Evolutionary conservation across 2,113 vertebrate genomes (phyloP), one percentile per base, ranked within the genome.

Genomic region (Polyodon spathula): DNA sequence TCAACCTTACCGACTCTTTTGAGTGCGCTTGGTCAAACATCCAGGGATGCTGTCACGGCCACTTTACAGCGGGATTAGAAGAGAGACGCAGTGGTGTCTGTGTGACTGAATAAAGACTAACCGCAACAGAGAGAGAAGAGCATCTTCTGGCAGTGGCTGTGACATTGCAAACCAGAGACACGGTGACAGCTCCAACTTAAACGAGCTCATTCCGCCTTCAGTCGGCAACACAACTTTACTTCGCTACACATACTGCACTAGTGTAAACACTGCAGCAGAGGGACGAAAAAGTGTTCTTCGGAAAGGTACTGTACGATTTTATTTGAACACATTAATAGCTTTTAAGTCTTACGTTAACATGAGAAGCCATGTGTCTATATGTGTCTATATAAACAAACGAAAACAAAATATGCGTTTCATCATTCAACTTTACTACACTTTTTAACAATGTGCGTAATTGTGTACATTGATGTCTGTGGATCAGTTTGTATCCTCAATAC

Each of bases 11-110:
- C 4, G 40, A 53, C 11, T 11, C 50, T 17, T n/a, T 17, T 44
- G 41, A 62, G 42, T 11, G 48, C 57, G 56, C 44, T 54, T 51
- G 38, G 39, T 57, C 44, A 57, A 44, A 63, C 6, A 66, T 16
- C 54, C 40, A 44, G 40, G 8, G 51, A 48, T 54, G 15, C 16
- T 56, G 50, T 37, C 55, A 10, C 39, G 8, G 40, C 39, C 10
- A 37, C 15, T 56, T 61, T 39, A 4, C 11, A 12, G 46, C n/a
- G n/a, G 42, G 37, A 54, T 64, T 59, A 59, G 58, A 59, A 37
- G 27, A 50, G 11, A 44, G 37, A 59, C 27, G 6, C 58, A 37
- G 41, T 12, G 40, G 44, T 59, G n/a, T 59, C 16, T 59, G 12
- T 17, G 7, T 59, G 10, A 27, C 9, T 14, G 58, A 50, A 42